Evolutionary conservation across 2,888 invertebrate genomes (phyloP).

Genomic region (Spodoptera exigua): DNA sequence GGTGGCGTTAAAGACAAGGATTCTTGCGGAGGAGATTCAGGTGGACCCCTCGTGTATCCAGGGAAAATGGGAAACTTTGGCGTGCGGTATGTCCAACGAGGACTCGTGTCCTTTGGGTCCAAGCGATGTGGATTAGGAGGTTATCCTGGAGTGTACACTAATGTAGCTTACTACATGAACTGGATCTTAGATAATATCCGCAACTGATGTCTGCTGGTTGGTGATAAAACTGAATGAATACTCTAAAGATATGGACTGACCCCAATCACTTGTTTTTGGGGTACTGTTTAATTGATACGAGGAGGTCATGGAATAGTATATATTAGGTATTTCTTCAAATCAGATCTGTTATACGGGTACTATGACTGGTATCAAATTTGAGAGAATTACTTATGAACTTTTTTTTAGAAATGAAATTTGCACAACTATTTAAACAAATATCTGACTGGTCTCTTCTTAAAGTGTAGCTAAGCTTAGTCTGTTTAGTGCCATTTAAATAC

Average conservation of each 20-base stretch:
- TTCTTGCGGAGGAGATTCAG: slow-evolving; percentile 92
- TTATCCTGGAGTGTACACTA: slow-evolving; percentile 90
- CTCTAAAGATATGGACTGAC: slow-evolving; percentile 11
- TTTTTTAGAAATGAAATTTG: too few relatives aligned
- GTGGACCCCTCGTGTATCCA: slow-evolving; percentile 90
- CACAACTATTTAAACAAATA: too few relatives aligned
- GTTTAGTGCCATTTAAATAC: too few relatives aligned
- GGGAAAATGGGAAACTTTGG: slow-evolving; percentile 70
- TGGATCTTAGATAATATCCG: slow-evolving; percentile 90
- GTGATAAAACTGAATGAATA: slow-evolving; percentile 12
- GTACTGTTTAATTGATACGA: too few relatives aligned
- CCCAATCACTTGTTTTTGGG: too few relatives aligned
- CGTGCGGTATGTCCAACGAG: slow-evolving; percentile 89
- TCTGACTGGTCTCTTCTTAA: too few relatives aligned
- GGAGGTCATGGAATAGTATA: too few relatives aligned
- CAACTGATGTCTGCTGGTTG: slow-evolving; percentile 38
- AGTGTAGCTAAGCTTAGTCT: too few relatives aligned
- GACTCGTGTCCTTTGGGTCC: slow-evolving; percentile 89
- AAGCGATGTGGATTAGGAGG: slow-evolving; percentile 84
- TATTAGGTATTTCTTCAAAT: too few relatives aligned
- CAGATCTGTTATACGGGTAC: too few relatives aligned
- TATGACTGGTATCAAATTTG: too few relatives aligned
- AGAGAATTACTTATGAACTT: too few relatives aligned
- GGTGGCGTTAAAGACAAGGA: slow-evolving; percentile 88
- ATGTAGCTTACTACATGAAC: slow-evolving; percentile 85